Percentiles rank a stretch among this genome's conserved stretches.
These are phyloP conservation scores for Stichodactyla helianthus DNA, from an alignment of 64 coral and sea anemone genomes.

Conservation along the genomic window DNA sequence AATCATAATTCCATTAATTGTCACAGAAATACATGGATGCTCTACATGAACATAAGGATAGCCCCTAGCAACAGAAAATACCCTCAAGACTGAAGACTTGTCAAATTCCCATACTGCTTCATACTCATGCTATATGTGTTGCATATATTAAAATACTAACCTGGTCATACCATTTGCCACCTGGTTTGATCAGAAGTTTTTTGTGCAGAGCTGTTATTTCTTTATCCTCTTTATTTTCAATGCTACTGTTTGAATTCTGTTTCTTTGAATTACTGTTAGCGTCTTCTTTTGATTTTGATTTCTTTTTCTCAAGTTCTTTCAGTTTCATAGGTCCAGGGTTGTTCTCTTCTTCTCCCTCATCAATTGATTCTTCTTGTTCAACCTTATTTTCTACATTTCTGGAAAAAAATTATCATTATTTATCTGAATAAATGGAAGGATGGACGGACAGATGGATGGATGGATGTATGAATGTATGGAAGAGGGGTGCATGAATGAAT, in stretches of 20 bases:
- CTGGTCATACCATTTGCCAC: constrained; percentile 86
- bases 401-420: background rate
- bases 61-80: too few relatives aligned
- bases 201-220: background rate
- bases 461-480: too few relatives aligned
- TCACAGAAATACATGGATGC: too few relatives aligned
- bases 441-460: too few relatives aligned
- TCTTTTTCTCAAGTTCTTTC: background rate
- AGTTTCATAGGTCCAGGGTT: background rate
- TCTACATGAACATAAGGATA: too few relatives aligned
- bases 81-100: too few relatives aligned
- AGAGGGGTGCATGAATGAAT: too few relatives aligned
- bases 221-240: background rate
- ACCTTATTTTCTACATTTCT: background rate
- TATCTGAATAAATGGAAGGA: too few relatives aligned
- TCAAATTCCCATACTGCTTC: too few relatives aligned
- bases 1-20: too few relatives aligned
- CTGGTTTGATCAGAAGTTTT: constrained; percentile 61
- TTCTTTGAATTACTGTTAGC: background rate
- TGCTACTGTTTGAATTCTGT: background rate
- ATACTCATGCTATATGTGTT: too few relatives aligned
- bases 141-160: constrained; percentile 18
- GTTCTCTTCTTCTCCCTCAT: background rate
- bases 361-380: background rate
- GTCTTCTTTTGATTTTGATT: background rate